Percentiles rank a stretch among this genome's conserved stretches.
These are phyloP conservation scores for Euplagia quadripunctaria DNA, from an alignment of 2,888 invertebrate species.

Conservation along the genomic window DNA sequence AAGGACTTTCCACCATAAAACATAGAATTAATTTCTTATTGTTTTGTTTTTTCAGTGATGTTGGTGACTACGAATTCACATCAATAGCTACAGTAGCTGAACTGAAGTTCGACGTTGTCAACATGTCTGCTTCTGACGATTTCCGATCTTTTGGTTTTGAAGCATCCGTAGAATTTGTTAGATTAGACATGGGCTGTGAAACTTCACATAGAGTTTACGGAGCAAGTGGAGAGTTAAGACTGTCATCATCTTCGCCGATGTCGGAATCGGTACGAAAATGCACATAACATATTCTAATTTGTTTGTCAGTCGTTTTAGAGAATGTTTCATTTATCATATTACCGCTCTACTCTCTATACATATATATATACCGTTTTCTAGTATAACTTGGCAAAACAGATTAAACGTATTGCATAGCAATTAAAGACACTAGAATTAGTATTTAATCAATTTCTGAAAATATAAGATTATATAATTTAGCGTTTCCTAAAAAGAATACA, in stretches of 20 bases:
- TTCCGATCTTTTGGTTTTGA: constrained; percentile 95
- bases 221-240: constrained; percentile 92
- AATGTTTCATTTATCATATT: too few species aligned
- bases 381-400: too few species aligned
- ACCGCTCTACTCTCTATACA: too few species aligned
- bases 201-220: constrained; percentile 91
- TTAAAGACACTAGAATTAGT: too few species aligned
- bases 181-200: constrained; percentile 90
- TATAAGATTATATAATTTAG: too few species aligned
- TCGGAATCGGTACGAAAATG: constrained; percentile 81
- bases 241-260: constrained; percentile 83
- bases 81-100: constrained; percentile 93
- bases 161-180: constrained; percentile 93
- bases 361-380: too few species aligned
- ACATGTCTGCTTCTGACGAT: constrained; percentile 95
- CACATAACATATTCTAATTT: background rate
- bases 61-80: constrained; percentile 90
- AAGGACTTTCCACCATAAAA: background rate
- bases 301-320: background rate
- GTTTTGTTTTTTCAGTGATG: constrained; percentile 66
- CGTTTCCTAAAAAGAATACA: too few species aligned
- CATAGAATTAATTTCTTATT: background rate
- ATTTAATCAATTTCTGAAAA: too few species aligned
- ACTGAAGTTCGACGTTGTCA: constrained; percentile 92
- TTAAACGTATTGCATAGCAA: too few species aligned